These are phyloP conservation scores for Drosophila mauritiana DNA, from an alignment of 1,140 invertebrate species.

Conservation along the genomic window DNA sequence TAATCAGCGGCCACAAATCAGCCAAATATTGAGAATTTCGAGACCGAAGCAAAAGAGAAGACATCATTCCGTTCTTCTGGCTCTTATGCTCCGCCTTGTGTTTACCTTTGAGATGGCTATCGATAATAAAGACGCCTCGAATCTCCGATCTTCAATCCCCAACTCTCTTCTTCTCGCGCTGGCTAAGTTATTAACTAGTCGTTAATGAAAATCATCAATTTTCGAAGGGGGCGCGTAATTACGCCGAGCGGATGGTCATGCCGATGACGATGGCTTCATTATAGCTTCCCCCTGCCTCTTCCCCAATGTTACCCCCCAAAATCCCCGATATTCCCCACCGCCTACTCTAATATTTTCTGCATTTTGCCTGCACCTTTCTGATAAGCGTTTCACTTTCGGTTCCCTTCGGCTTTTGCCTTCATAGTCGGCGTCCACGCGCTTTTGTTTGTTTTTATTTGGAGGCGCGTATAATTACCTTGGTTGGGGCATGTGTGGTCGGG, in stretches of 20 bases:
- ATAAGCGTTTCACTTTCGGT: conserved; percentile 58
- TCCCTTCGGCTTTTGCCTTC: conserved; percentile 1
- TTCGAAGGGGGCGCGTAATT: conserved; percentile 60
- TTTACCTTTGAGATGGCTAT: conserved; percentile 45
- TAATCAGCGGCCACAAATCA: too few species aligned
- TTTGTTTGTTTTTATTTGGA: conserved; percentile 56
- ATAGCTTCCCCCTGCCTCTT: neutral
- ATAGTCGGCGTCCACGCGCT: conserved; percentile 44
- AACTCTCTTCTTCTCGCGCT: conserved; percentile 58
- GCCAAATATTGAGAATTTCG: neutral
- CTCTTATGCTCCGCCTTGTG: neutral
- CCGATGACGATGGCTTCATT: conserved; percentile 50
- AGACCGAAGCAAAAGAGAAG: neutral
- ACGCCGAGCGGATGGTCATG: conserved; percentile 32
- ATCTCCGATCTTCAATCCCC: neutral
- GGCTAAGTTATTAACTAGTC: conserved; percentile 77
- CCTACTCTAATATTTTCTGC: conserved; percentile 39
- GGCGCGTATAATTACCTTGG: conserved; percentile 51
- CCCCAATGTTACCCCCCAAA: neutral
- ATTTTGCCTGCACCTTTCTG: conserved; percentile 43
- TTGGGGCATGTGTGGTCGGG: conserved; percentile 15
- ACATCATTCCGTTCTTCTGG: neutral
- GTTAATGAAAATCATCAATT: conserved; percentile 81
- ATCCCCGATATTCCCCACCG: neutral
- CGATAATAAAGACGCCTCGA: conserved; percentile 42